phyloP scores from a whole-genome alignment of 2,797 vertebrate genomes.

The Pseudotriccus pelzelni region DNA sequence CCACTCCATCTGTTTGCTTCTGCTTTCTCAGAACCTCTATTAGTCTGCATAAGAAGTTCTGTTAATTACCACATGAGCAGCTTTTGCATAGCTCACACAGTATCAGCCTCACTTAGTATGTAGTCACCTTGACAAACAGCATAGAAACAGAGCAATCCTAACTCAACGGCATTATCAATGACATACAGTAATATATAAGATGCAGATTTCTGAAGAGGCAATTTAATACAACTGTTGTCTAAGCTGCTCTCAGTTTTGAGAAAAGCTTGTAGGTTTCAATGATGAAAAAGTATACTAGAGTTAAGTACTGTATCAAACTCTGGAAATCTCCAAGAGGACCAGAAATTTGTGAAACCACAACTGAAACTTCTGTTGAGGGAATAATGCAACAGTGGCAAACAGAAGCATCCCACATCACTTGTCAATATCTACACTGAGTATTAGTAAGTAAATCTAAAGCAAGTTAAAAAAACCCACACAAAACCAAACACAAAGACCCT shows the following conservation, averaged over 20 bases:
- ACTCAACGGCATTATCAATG: neutral
- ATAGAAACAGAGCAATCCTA: neutral
- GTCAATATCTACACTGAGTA: neutral
- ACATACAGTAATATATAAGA: neutral
- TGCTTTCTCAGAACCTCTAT: conserved; percentile 49
- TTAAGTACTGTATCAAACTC: neutral
- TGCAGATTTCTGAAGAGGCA: neutral
- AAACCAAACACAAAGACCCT: neutral
- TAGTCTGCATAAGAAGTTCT: neutral
- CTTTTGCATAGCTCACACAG: neutral
- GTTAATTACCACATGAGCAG: conserved; percentile 40
- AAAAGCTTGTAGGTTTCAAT: neutral
- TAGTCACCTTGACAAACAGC: neutral
- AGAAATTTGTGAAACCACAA: neutral
- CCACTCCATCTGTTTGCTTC: conserved; percentile 64
- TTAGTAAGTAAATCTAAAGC: too few species aligned
- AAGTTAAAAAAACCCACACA: neutral
- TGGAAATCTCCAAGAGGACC: neutral
- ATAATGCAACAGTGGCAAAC: neutral
- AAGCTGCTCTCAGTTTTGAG: neutral
- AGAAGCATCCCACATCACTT: neutral
- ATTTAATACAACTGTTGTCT: neutral
- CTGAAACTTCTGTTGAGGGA: neutral
- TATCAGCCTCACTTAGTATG: neutral
- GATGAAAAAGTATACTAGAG: neutral